Conservation (phyloP, 2,113 vertebrate species). For the Rynchops niger region DNA sequence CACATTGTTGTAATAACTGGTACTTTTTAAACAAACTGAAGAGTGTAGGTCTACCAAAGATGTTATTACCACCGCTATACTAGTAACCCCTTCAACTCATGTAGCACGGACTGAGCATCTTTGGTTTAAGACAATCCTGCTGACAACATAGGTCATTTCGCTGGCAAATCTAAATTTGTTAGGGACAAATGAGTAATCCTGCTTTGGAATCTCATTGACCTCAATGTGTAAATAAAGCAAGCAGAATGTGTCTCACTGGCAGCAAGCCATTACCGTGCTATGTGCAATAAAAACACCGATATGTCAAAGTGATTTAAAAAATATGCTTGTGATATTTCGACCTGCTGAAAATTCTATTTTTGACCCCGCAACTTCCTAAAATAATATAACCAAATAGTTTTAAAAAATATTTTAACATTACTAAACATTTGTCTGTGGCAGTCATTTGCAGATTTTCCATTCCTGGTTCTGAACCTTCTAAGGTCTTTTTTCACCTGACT, state of each 20-base stretch:
- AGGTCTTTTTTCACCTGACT: background rate
- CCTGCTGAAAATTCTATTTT: background rate
- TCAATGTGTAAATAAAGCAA: slow-evolving; percentile 49
- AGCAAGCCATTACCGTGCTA: background rate
- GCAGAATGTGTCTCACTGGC: slow-evolving; percentile 34
- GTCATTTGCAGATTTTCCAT: background rate
- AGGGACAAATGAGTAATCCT: slow-evolving; percentile 38
- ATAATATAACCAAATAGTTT: background rate
- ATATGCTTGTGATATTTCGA: background rate
- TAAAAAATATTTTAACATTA: background rate
- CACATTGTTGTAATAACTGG: background rate
- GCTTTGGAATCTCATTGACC: slow-evolving; percentile 34
- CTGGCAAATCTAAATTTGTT: background rate
- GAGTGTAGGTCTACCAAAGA: background rate
- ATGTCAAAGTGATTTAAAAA: slow-evolving; percentile 8
- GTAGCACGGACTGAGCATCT: background rate
- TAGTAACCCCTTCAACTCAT: background rate
- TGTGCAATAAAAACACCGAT: slow-evolving; percentile 22
- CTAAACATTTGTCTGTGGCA: background rate
- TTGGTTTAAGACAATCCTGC: background rate
- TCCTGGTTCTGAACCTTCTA: background rate
- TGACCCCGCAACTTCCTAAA: background rate
- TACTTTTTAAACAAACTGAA: background rate
- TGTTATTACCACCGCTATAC: background rate
- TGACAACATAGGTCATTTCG: slow-evolving; percentile 15